Evolutionary conservation across 2,113 vertebrate genomes (phyloP).

Genomic region (Macquaria ambigua): DNA sequence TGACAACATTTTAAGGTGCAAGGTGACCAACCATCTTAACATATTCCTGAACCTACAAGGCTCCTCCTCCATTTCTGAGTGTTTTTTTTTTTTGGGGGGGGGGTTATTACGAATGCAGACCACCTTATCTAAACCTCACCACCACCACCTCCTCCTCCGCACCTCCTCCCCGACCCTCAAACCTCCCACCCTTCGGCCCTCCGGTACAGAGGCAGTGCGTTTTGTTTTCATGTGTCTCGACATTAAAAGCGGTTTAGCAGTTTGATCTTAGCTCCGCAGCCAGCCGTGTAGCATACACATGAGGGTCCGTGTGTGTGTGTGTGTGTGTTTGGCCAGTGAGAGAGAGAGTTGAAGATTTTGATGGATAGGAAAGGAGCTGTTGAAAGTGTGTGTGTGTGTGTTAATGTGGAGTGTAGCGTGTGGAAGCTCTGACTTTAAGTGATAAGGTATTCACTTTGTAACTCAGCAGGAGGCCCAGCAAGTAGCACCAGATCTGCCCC

Average conservation of each 20-base stretch:
- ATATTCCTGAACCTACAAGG: neutral
- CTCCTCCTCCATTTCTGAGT: neutral
- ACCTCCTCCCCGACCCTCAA: neutral
- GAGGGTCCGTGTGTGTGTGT: slow-evolving; percentile 20
- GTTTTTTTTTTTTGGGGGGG: neutral
- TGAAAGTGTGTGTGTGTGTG: slow-evolving; percentile 43
- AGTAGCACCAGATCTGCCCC: slow-evolving; percentile 65
- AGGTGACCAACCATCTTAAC: neutral
- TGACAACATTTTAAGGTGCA: neutral
- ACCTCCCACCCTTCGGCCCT: slow-evolving; percentile 22
- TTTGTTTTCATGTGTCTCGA: slow-evolving; percentile 65
- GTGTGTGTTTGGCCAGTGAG: slow-evolving; percentile 22
- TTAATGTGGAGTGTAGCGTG: slow-evolving; percentile 55
- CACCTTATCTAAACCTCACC: slow-evolving; percentile 26
- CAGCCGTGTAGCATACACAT: slow-evolving; percentile 49
- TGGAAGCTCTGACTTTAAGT: slow-evolving; percentile 78
- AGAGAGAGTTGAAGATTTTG: slow-evolving; percentile 50
- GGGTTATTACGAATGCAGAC: slow-evolving; percentile 29
- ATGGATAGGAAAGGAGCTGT: slow-evolving; percentile 50
- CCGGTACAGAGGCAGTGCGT: slow-evolving; percentile 35
- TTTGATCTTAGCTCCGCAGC: slow-evolving; percentile 63
- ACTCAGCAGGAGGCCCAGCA: slow-evolving; percentile 71
- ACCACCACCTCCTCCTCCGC: slow-evolving; percentile 5
- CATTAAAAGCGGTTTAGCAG: slow-evolving; percentile 61
- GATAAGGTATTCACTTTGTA: slow-evolving; percentile 84